Evolutionary conservation across 2,113 vertebrate species (phyloP).

Genomic region (Hyla sarda): DNA sequence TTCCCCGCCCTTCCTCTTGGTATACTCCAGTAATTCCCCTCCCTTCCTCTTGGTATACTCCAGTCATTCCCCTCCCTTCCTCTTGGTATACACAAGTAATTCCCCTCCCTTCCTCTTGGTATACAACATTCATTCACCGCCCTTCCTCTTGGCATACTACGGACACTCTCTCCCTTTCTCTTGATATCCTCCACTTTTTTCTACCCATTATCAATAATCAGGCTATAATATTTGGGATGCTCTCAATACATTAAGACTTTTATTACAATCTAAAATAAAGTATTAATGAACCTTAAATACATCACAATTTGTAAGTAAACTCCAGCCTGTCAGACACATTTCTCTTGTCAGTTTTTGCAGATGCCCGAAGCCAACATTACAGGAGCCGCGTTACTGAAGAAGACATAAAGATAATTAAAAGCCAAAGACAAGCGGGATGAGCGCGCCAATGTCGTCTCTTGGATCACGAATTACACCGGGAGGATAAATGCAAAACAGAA

Average conservation of each 20-base stretch:
- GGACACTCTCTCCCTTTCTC: neutral
- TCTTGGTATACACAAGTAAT: neutral
- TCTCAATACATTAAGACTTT: neutral
- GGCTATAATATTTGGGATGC: neutral
- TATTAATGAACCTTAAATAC: neutral
- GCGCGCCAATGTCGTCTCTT: conserved; percentile 11
- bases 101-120: neutral
- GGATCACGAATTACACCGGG: neutral
- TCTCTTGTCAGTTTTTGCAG: neutral
- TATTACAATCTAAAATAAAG: neutral
- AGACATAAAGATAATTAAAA: conserved; percentile 31
- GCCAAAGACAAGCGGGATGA: neutral
- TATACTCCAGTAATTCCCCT: neutral
- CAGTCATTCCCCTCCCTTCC: neutral
- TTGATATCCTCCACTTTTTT: neutral
- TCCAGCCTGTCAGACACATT: neutral
- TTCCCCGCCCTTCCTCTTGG: no score
- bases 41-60: neutral
- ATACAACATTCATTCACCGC: neutral
- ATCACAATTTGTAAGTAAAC: neutral
- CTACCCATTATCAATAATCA: neutral
- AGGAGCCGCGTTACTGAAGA: neutral
- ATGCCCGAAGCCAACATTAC: conserved; percentile 4
- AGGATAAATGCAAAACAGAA: neutral
- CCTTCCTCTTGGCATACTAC: neutral